These are phyloP conservation scores for Syngnathus rostellatus DNA, from an alignment of 2,797 vertebrate genomes.

Conservation along the genomic window DNA sequence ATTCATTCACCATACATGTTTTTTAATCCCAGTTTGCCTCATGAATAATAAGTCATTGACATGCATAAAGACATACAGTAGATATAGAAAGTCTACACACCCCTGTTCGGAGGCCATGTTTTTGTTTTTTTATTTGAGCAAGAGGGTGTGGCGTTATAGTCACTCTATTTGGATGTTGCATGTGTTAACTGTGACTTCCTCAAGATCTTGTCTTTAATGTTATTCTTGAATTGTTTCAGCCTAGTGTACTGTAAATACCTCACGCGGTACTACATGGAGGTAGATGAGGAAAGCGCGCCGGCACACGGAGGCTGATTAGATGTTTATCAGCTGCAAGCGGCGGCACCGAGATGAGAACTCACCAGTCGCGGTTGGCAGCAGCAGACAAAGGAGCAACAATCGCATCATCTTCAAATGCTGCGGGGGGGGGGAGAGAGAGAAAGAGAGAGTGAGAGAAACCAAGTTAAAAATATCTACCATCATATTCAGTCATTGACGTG, in stretches of 20 bases:
- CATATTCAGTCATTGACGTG: constrained; percentile 52
- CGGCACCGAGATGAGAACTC: constrained; percentile 54
- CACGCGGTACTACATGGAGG: constrained; percentile 8
- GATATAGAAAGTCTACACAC: neutral
- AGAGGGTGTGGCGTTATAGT: neutral
- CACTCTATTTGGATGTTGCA: neutral
- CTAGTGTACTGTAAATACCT: constrained; percentile 17
- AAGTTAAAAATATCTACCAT: constrained; percentile 56
- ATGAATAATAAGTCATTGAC: neutral
- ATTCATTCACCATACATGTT: neutral
- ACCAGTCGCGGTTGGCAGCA: constrained; percentile 62
- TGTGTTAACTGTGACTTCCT: neutral
- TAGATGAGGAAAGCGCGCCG: constrained; percentile 36
- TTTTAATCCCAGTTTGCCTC: neutral
- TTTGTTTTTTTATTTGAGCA: neutral
- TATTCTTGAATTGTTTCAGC: constrained; percentile 7
- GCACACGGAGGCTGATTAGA: constrained; percentile 46
- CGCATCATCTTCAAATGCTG: constrained; percentile 74
- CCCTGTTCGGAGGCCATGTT: neutral
- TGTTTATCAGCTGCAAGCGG: constrained; percentile 53
- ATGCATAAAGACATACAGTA: neutral
- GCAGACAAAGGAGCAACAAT: constrained; percentile 65
- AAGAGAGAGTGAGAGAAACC: constrained; percentile 19
- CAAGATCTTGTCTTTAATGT: constrained; percentile 1
- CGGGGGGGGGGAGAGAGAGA: constrained; percentile 2